A percentile compares a stretch with the other conserved stretches of the same genome.
phyloP scores from a whole-genome alignment of 64 coral and sea anemone genomes.

The Dendronephthya gigantea region DNA sequence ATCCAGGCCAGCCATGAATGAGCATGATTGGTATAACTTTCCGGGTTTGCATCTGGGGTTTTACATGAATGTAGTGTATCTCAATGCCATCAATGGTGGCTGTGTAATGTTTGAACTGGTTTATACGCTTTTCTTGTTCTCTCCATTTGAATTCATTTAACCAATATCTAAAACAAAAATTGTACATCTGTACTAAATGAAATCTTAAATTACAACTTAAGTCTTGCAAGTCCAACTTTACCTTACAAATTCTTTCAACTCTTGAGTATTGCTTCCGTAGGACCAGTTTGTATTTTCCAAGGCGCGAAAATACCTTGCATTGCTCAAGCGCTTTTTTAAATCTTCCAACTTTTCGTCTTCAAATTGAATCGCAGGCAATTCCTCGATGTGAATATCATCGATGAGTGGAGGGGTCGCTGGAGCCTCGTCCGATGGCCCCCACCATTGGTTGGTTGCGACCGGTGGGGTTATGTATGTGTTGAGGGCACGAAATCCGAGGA shows the following conservation, averaged over 20 bases:
- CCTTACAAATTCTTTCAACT: conserved; percentile 52
- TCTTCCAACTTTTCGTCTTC: conserved; percentile 38
- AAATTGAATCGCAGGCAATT: conserved; percentile 21
- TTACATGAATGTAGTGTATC: conserved; percentile 68
- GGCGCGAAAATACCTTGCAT: conserved; percentile 58
- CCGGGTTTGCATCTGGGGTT: conserved; percentile 44
- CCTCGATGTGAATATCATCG: conserved; percentile 24
- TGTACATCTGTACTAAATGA: no score
- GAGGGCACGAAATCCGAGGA: background rate
- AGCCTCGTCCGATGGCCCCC: conserved; percentile 32
- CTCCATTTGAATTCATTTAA: conserved; percentile 62
- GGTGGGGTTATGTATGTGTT: background rate
- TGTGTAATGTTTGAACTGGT: conserved; percentile 55
- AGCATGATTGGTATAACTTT: conserved; percentile 64
- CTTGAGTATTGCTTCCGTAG: conserved; percentile 52
- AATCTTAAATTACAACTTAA: no score
- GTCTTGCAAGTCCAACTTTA: no score
- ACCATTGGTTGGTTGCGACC: conserved; percentile 41
- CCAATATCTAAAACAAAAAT: conserved; percentile 42
- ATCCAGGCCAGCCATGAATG: conserved; percentile 96
- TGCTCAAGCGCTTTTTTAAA: conserved; percentile 42
- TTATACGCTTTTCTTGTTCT: conserved; percentile 56
- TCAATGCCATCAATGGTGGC: conserved; percentile 61
- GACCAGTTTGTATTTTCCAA: conserved; percentile 65
- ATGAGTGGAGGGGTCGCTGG: conserved; percentile 12